These are phyloP conservation scores for Lomographa bimaculata DNA, from an alignment of 2,888 invertebrate species.

Conservation along the genomic window DNA sequence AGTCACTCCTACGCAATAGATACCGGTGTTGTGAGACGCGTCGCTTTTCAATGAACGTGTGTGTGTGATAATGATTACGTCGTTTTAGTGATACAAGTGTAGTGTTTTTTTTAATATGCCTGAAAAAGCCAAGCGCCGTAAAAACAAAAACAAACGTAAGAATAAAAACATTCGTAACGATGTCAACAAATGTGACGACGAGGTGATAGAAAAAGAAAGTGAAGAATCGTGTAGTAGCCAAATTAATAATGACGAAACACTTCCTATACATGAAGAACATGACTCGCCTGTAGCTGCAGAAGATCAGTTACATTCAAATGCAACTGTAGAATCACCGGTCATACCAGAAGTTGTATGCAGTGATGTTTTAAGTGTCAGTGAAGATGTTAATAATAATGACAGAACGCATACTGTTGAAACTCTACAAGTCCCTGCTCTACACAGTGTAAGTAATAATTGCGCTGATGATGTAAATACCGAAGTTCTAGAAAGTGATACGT, in stretches of 20 bases:
- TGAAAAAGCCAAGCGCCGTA: conserved; percentile 70
- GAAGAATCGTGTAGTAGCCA: conserved; percentile 40
- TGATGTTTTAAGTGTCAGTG: conserved; percentile 28
- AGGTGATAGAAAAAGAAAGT: conserved; percentile 39
- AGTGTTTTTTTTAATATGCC: conserved; percentile 62
- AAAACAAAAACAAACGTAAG: conserved; percentile 76
- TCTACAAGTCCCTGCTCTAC: conserved; percentile 17
- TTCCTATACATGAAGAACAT: conserved; percentile 4
- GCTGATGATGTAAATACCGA: conserved; percentile 11
- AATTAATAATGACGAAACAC: conserved; percentile 28
- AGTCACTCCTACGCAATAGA: conserved; percentile 66
- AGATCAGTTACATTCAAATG: conserved; percentile 10
- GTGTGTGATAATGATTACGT: conserved; percentile 61
- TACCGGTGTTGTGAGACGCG: conserved; percentile 58
- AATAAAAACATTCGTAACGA: conserved; percentile 63
- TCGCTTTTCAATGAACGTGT: conserved; percentile 54
- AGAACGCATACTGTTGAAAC: conserved; percentile 28
- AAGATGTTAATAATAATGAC: conserved; percentile 56
- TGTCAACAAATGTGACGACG: conserved; percentile 46
- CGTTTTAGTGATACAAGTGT: conserved; percentile 71
- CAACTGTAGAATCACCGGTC: conserved; percentile 10
- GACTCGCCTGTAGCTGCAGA: conserved; percentile 2
- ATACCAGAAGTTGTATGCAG: conserved; percentile 8
- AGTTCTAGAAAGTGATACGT: conserved; percentile 35
- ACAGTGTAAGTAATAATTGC: conserved; percentile 7